Percentiles rank a stretch among this genome's conserved stretches.
phyloP scores from a whole-genome alignment of 1,140 invertebrate species.

The Argopecten irradians region DNA sequence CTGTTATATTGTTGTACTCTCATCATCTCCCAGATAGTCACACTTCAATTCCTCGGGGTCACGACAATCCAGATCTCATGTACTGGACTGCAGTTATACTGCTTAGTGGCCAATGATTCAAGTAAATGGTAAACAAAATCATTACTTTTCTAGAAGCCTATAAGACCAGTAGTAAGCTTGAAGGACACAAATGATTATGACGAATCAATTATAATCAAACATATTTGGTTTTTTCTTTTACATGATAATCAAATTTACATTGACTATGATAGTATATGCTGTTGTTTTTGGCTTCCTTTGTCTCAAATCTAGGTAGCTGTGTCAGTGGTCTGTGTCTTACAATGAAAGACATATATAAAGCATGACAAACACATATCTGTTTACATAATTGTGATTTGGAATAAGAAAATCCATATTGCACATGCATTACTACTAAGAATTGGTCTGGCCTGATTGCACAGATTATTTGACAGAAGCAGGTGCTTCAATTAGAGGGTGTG shows the following conservation, averaged over 20 bases:
- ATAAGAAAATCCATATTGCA: neutral
- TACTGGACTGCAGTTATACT: neutral
- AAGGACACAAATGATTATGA: no score
- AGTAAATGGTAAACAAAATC: neutral
- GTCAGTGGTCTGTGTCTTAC: no score
- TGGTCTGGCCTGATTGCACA: neutral
- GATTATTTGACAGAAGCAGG: neutral
- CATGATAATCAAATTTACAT: no score
- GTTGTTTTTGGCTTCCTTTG: no score
- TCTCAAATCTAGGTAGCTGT: no score
- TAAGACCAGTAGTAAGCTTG: no score
- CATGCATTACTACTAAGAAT: neutral
- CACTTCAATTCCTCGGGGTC: neutral
- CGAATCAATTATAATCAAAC: no score
- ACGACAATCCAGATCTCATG: neutral
- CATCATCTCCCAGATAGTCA: neutral
- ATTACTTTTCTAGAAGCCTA: neutral
- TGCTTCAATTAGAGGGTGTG: neutral
- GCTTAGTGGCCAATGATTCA: neutral
- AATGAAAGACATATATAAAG: neutral
- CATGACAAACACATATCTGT: neutral
- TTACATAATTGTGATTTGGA: neutral
- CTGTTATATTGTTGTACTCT: no score
- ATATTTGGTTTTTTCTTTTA: no score
- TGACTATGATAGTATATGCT: no score